Percentiles rank a stretch among this genome's conserved stretches.
Conservation (phyloP, 2,888 invertebrate species). For the Abrostola triplasia region DNA sequence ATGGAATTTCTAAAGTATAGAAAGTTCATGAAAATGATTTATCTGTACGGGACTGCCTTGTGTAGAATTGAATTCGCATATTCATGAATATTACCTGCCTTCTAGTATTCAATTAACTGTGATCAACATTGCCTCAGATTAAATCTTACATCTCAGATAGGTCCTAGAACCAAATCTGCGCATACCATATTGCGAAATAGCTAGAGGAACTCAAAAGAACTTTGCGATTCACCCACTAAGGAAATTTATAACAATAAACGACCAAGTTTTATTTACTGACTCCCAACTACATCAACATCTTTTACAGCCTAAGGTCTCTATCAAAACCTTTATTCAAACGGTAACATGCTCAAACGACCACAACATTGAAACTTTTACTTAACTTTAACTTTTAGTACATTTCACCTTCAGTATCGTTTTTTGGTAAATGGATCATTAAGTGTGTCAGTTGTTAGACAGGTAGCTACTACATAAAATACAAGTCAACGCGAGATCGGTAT, state of each 20-base stretch:
- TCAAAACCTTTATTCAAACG: too few relatives aligned
- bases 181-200: background rate
- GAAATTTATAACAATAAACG: too few relatives aligned
- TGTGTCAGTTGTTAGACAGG: constrained; percentile 1
- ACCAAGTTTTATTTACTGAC: too few relatives aligned
- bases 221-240: too few relatives aligned
- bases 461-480: constrained; percentile 26
- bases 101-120: constrained; percentile 11
- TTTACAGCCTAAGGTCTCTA: too few relatives aligned
- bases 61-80: constrained; percentile 46
- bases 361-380: too few relatives aligned
- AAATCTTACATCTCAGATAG: background rate
- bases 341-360: too few relatives aligned
- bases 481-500: constrained; percentile 17
- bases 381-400: too few relatives aligned
- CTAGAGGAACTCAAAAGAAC: too few relatives aligned
- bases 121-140: background rate
- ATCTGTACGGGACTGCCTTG: constrained; percentile 31
- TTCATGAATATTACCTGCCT: constrained; percentile 42
- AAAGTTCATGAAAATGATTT: constrained; percentile 52
- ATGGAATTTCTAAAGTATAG: constrained; percentile 32
- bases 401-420: background rate
- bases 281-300: too few relatives aligned
- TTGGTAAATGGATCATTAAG: background rate
- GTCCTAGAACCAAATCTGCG: background rate